phyloP scores from a whole-genome alignment of 2,113 vertebrate genomes.

The Gymnarchus niloticus region DNA sequence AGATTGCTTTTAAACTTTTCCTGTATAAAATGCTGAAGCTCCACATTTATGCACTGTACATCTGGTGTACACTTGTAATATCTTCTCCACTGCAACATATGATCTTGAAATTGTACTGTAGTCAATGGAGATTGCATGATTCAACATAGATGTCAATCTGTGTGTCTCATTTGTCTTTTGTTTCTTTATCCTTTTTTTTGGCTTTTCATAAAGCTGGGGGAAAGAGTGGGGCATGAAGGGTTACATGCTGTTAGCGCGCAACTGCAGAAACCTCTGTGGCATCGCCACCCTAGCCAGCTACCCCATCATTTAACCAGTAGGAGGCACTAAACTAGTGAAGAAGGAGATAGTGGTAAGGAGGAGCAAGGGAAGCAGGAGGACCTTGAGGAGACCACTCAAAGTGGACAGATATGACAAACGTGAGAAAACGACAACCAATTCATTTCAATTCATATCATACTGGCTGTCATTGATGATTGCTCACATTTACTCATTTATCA shows the following conservation, averaged over 20 bases:
- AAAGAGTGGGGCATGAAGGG: constrained; percentile 70
- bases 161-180: not conserved
- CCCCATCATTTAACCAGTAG: constrained; percentile 63
- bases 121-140: not conserved
- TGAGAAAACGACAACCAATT: not conserved
- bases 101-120: not conserved
- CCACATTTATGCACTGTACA: too few relatives aligned
- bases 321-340: constrained; percentile 11
- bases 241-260: constrained; percentile 69
- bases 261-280: constrained; percentile 69
- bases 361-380: not conserved
- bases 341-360: not conserved
- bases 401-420: not conserved
- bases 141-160: not conserved
- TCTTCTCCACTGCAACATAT: not conserved
- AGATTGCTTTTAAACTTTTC: too few relatives aligned
- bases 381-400: not conserved
- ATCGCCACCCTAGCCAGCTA: constrained; percentile 72
- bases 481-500: not conserved
- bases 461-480: not conserved
- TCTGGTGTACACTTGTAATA: not conserved
- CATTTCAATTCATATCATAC: not conserved
- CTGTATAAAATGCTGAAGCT: too few relatives aligned
- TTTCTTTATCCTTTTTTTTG: not conserved
- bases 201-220: constrained; percentile 59